phyloP scores from a whole-genome alignment of 2,888 invertebrate species.

The Alsophila aescularia region DNA sequence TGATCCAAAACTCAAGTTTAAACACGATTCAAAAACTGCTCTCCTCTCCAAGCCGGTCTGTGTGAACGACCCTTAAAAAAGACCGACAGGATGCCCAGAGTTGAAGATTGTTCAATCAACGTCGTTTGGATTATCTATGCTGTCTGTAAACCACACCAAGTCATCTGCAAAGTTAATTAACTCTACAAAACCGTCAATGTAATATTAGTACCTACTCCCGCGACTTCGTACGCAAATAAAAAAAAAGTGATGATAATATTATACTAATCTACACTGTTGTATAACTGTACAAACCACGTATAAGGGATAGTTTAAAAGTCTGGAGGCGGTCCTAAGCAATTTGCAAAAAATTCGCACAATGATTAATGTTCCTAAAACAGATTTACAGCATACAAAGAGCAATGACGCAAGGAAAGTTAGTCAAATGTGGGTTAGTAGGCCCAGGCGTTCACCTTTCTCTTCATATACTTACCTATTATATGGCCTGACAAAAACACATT shows the following conservation, averaged over 20 bases:
- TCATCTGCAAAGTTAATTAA: not conserved
- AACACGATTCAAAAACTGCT: too few species aligned
- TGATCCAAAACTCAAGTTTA: too few species aligned
- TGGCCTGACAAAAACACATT: conserved; percentile 31
- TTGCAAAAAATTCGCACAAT: conserved; percentile 14
- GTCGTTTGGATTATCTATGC: conserved; percentile 15
- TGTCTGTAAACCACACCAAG: conserved; percentile 1
- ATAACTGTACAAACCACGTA: too few species aligned
- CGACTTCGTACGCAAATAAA: too few species aligned
- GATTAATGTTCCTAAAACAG: conserved; percentile 27
- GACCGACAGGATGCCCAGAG: not conserved
- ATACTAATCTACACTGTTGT: too few species aligned
- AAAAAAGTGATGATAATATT: too few species aligned
- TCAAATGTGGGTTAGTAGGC: conserved; percentile 70
- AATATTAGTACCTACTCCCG: too few species aligned
- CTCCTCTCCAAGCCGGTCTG: too few species aligned
- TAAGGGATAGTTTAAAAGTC: too few species aligned
- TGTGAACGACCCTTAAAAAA: too few species aligned
- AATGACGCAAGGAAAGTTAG: conserved; percentile 71
- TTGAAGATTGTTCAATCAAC: conserved; percentile 19
- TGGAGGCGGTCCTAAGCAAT: not conserved
- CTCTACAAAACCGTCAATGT: not conserved
- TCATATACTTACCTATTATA: conserved; percentile 33
- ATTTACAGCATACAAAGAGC: conserved; percentile 46
- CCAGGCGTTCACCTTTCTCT: conserved; percentile 73